phyloP scores from a whole-genome alignment of 2,113 vertebrate genomes.

The Paraplagusia blochii region DNA sequence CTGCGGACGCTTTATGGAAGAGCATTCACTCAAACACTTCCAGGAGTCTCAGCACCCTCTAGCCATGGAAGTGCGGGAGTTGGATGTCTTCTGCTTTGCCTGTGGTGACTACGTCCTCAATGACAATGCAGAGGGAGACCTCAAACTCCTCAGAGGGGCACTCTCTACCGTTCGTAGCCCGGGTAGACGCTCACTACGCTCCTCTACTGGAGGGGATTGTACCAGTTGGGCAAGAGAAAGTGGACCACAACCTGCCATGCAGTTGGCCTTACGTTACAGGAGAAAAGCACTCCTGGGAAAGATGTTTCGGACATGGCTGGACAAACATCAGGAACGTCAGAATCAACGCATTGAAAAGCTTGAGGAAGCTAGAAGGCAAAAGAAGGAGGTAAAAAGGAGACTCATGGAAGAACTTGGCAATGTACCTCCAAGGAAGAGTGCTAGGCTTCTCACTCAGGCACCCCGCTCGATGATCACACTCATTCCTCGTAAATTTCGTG shows the following conservation, averaged over 20 bases:
- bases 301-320: conserved; percentile 80
- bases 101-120: conserved; percentile 97
- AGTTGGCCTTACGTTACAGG: conserved; percentile 87
- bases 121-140: conserved; percentile 93
- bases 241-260: conserved; percentile 81
- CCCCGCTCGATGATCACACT: conserved; percentile 79
- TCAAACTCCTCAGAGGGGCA: conserved; percentile 91
- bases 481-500: conserved; percentile 83
- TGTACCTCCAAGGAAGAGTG: conserved; percentile 92
- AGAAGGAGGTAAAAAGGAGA: conserved; percentile 87
- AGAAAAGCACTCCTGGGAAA: conserved; percentile 85
- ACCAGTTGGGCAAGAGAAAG: conserved; percentile 58
- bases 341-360: conserved; percentile 77
- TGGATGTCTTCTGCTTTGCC: conserved; percentile 95
- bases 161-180: conserved; percentile 83
- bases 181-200: conserved; percentile 85
- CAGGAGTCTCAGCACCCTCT: conserved; percentile 87
- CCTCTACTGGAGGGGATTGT: conserved; percentile 72
- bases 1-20: conserved; percentile 92
- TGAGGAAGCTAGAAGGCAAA: conserved; percentile 81
- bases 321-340: conserved; percentile 78
- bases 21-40: conserved; percentile 93
- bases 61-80: conserved; percentile 95
- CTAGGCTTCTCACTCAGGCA: conserved; percentile 85
- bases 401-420: conserved; percentile 89